These are phyloP conservation scores for Nineta flava DNA, from an alignment of 2,888 invertebrate species.

Conservation along the genomic window DNA sequence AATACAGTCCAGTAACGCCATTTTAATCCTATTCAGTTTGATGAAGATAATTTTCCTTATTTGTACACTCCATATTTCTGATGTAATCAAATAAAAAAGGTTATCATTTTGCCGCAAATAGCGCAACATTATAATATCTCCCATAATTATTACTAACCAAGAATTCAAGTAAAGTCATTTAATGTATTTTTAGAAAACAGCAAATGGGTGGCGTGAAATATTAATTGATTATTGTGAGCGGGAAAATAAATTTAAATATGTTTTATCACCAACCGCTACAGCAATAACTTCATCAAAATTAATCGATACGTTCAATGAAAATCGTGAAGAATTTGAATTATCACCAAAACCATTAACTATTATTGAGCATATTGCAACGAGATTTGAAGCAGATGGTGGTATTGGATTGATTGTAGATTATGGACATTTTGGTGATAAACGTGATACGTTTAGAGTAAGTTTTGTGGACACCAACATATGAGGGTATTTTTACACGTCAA, in stretches of 20 bases:
- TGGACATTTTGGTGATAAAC: slow-evolving; percentile 77
- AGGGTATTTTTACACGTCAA: no score
- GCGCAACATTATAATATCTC: no score
- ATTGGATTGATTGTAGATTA: slow-evolving; percentile 84
- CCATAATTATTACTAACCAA: no score
- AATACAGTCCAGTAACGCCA: no score
- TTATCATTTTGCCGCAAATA: no score
- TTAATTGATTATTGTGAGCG: slow-evolving; percentile 60
- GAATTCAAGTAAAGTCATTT: no score
- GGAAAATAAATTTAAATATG: slow-evolving; percentile 48
- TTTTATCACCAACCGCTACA: slow-evolving; percentile 58
- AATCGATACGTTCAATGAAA: slow-evolving; percentile 35
- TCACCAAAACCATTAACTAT: slow-evolving; percentile 54
- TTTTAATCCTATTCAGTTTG: no score
- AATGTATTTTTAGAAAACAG: slow-evolving; percentile 48
- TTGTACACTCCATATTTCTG: no score
- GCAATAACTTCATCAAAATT: slow-evolving; percentile 39
- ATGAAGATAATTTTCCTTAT: no score
- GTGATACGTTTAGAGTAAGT: slow-evolving; percentile 68
- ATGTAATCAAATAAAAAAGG: no score
- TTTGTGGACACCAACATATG: background rate
- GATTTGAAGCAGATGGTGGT: slow-evolving; percentile 66
- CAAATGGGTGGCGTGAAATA: slow-evolving; percentile 73
- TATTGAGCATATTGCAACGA: slow-evolving; percentile 48
- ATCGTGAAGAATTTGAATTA: slow-evolving; percentile 49